phyloP scores from a whole-genome alignment of 2,113 vertebrate genomes.

The Brienomyrus longianalis region DNA sequence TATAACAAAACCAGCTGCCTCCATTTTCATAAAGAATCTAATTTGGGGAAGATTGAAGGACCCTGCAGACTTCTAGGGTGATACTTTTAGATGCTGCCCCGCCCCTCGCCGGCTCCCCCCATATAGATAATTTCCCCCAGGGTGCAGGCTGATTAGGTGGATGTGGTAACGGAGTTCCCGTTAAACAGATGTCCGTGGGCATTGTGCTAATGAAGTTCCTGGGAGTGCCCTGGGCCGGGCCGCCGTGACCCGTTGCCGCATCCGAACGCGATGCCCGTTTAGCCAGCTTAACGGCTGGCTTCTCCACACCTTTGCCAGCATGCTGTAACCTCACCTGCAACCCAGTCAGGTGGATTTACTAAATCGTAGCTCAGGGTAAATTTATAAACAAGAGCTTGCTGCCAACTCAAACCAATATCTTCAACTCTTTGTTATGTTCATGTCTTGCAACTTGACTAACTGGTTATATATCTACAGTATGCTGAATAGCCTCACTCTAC shows the following conservation, averaged over 20 bases:
- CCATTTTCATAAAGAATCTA: conserved; percentile 26
- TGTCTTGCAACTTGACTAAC: background rate
- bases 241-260: background rate
- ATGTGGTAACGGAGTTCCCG: conserved; percentile 27
- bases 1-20: conserved; percentile 20
- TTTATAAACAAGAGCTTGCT: background rate
- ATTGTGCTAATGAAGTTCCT: conserved; percentile 44
- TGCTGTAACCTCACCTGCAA: background rate
- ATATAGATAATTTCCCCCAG: conserved; percentile 41
- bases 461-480: background rate
- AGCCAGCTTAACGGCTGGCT: background rate
- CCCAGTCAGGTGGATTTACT: background rate
- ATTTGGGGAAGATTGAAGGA: conserved; percentile 31
- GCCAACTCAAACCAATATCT: background rate
- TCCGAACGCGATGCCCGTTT: background rate
- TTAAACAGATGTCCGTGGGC: conserved; percentile 44
- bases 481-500: background rate
- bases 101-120: conserved; percentile 1
- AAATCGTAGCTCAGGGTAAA: background rate
- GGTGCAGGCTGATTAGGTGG: conserved; percentile 38
- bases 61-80: conserved; percentile 16
- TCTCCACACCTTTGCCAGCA: background rate
- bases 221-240: background rate
- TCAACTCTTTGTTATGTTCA: background rate
- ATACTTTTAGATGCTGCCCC: conserved; percentile 29